Evolutionary conservation across 2,113 vertebrate species (phyloP), one percentile per base, ranked within the genome.

Genomic region (Pholis gunnellus): DNA sequence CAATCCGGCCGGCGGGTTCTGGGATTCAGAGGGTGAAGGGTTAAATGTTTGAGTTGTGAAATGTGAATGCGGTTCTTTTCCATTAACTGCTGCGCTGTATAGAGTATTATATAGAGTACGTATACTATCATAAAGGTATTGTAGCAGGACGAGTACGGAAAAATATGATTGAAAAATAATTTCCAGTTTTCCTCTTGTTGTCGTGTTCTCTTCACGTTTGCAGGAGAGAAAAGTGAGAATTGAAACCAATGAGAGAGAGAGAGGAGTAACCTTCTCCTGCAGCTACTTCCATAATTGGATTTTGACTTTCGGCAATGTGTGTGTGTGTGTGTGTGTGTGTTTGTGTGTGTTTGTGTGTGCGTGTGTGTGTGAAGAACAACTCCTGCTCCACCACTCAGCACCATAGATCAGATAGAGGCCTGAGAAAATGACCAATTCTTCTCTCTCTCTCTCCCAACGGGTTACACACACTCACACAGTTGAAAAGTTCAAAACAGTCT

Each of bases 341-440:
- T 44, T 79, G 77, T 71, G 29, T 29, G 29, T 29, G 29, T 29
- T 2, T 29, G 29, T 29, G 29, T 29, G 29, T 29, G 29, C 3
- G 29, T 29, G 29, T 29, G 29, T 29, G 68, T 57, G 64, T 61
- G 76, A 40, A 65, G 25, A 46, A 17, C 44, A 46, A 46, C 44
- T 46, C 18, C 50, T 59, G 57, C 31, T 59, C 25, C 57, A 17
- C 57, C 57, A 60, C 83, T 88, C 54, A 60, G 60, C 56, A 77
- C 79, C 29, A 87, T 50, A 71, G 85, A 90, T 86, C 89, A 89
- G 89, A 92, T 88, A 86, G 64, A 71, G 59, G 44, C 52, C 25
- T 0, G 48, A 85, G 87, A 90, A 92, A 92, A 85, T 88, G 87
- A 83, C 83, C 89, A 88, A 73, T 86, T 84, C 78, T 25, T 73